Percentiles rank a stretch among this genome's conserved stretches.
Conservation (phyloP, 2,888 invertebrate species). For the Physocephala rufipes region DNA sequence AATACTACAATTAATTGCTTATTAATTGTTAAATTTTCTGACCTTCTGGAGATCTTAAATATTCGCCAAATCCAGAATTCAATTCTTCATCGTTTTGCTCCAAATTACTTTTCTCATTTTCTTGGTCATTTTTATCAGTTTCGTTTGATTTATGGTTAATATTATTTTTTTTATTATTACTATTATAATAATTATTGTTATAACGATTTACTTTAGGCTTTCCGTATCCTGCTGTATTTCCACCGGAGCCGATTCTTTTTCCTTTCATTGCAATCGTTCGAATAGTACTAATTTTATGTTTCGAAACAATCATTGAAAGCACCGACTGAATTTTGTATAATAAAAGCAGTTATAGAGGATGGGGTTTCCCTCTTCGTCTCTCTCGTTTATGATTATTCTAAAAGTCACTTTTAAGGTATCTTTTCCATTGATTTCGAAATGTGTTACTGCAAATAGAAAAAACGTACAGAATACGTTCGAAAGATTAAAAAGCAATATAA, state of each 20-base stretch:
- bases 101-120: slow-evolving; percentile 25
- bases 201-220: slow-evolving; percentile 46
- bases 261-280: slow-evolving; percentile 53
- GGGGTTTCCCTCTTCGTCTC: not conserved
- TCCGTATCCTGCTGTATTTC: slow-evolving; percentile 58
- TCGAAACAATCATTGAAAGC: not conserved
- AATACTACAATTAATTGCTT: not conserved
- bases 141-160: slow-evolving; percentile 41
- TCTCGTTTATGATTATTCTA: too few relatives aligned
- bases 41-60: slow-evolving; percentile 64
- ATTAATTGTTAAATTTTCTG: slow-evolving; percentile 42
- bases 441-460: not conserved
- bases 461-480: not conserved
- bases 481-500: not conserved
- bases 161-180: slow-evolving; percentile 6
- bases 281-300: not conserved
- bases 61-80: slow-evolving; percentile 65
- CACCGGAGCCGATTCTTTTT: slow-evolving; percentile 55
- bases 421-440: slow-evolving; percentile 51
- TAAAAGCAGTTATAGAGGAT: too few relatives aligned
- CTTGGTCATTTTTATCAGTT: slow-evolving; percentile 34
- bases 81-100: slow-evolving; percentile 54
- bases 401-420: slow-evolving; percentile 54
- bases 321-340: too few relatives aligned
- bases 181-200: slow-evolving; percentile 40